Base-by-base conservation (phyloP, 1,140 invertebrate species). In the Sycobia sp. region DNA sequence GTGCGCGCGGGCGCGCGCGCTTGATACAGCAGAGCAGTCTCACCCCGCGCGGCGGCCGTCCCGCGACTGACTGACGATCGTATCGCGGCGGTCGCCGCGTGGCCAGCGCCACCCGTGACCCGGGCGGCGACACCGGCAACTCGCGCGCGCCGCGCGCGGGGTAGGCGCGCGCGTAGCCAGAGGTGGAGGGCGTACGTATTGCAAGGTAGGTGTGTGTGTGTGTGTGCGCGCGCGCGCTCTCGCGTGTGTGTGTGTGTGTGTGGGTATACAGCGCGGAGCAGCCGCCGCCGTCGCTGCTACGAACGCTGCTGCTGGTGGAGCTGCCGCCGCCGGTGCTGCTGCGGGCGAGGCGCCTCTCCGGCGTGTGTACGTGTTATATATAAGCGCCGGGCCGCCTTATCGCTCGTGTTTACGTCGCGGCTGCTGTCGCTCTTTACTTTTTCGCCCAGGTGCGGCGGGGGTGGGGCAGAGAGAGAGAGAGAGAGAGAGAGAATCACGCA, bases 61-160 rank as follows among this genome's bases (percentile, higher is more conserved):
- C 76, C 76, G 75, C 78, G 73, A 79, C 76, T 72, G 75, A 80
- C 80, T 82, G 79, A 78, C 69, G 73, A 67, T 73, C 69, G 67
- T 57, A 63, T 57, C 44, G 38, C 16, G 23, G 36, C 56, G 65
- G 69, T 62, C 71, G 71, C 68, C 69, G 73, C 62, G 65, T 75
- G 75, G 73, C 36, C 61, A 63, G 61, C 79, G 79, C 79, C 77
- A 75, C 76, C 61, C 75, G 63, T 80, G 78, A 80, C 77, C 76
- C 73, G 59, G n/a, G 70, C 74, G 75, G 76, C 75, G 78, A 77
- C 80, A 80, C 68, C 72, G 67, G 43, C 53, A 74, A 81, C 77
- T 76, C 53, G 60, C 67, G 65, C 70, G 69, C 23, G n/a, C 25
- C 25, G 14, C 20, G 32, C 43, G 29, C 43, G 18, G 27, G 13